Percentiles rank a stretch among this genome's conserved stretches.
Conservation (phyloP, 2,888 invertebrate species). For the Agrochola macilenta region DNA sequence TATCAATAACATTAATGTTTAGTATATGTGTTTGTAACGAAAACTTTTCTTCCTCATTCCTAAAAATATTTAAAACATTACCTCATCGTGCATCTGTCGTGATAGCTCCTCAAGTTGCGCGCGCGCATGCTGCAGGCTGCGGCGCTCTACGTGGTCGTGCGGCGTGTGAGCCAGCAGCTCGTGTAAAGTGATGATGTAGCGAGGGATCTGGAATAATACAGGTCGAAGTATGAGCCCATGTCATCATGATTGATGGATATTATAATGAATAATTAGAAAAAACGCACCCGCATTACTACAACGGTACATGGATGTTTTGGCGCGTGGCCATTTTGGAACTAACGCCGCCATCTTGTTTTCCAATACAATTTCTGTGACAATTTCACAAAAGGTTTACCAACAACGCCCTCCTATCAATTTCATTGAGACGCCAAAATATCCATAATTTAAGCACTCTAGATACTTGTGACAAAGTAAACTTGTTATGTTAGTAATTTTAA, state of each 20-base stretch:
- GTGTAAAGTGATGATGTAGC: slow-evolving; percentile 97
- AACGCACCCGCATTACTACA: not conserved
- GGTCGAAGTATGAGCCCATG: not conserved
- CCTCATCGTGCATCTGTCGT: slow-evolving; percentile 97
- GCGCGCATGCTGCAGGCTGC: slow-evolving; percentile 96
- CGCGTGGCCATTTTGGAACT: not conserved
- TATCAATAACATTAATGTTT: too few species aligned
- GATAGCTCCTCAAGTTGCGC: slow-evolving; percentile 96
- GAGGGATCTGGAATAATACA: slow-evolving; percentile 92
- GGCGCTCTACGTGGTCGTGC: slow-evolving; percentile 97
- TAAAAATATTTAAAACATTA: not conserved
- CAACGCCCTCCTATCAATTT: not conserved
- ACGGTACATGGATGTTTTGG: not conserved
- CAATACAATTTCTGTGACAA: not conserved
- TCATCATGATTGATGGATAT: not conserved
- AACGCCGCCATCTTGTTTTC: not conserved
- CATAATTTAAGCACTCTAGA: not conserved
- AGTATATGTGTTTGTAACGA: not conserved
- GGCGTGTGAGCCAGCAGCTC: slow-evolving; percentile 98
- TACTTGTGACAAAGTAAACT: not conserved
- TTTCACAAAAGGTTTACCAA: not conserved
- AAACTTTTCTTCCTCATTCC: not conserved
- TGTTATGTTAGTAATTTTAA: not conserved
- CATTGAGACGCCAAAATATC: not conserved
- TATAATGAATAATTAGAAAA: not conserved